A percentile compares a stretch with the other conserved stretches of the same genome.
These are phyloP conservation scores for Platycheirus albimanus DNA, from an alignment of 2,888 invertebrate species.

Conservation along the genomic window DNA sequence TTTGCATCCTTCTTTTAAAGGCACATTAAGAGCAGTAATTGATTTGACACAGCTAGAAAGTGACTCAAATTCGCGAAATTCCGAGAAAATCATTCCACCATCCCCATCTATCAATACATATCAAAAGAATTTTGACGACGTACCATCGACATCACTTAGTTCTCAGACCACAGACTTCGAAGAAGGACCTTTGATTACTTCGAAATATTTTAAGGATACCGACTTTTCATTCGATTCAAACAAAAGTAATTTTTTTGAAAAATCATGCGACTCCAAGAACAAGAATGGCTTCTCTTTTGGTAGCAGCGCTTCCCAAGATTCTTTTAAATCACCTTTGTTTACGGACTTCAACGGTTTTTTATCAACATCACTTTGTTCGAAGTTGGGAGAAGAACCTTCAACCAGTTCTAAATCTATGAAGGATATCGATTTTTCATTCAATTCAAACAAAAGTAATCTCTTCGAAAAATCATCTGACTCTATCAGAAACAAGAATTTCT, in stretches of 20 bases:
- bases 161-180: not conserved
- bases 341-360: not conserved
- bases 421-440: not conserved
- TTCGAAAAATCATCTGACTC: conserved; percentile 8
- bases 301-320: conserved; percentile 38
- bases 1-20: not conserved
- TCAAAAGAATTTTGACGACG: not conserved
- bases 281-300: conserved; percentile 19
- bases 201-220: no score
- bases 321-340: conserved; percentile 6
- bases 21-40: conserved; percentile 12
- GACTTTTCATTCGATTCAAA: no score
- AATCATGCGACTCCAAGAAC: no score
- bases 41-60: conserved; percentile 56
- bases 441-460: not conserved
- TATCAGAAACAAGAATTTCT: not conserved
- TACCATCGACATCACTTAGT: not conserved
- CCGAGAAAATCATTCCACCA: not conserved
- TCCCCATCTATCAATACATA: not conserved
- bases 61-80: conserved; percentile 21
- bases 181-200: no score
- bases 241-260: no score
- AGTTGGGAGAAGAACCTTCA: not conserved
- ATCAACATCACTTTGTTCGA: not conserved
- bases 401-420: not conserved